phyloP scores from a whole-genome alignment of 2,113 vertebrate species.

The Tichodroma muraria region DNA sequence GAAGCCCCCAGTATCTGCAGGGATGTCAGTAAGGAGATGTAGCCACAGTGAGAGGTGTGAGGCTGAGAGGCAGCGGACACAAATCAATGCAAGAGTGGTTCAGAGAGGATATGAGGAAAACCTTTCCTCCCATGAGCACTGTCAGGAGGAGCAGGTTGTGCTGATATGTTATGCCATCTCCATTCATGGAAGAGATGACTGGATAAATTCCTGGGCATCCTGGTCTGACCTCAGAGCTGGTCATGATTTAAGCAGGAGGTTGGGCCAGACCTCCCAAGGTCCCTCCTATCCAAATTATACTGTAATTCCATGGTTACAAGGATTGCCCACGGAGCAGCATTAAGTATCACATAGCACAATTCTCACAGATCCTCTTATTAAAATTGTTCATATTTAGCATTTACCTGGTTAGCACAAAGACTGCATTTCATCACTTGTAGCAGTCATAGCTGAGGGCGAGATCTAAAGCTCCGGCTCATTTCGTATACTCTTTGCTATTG shows the following conservation, averaged over 20 bases:
- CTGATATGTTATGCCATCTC: neutral
- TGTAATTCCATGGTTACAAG: neutral
- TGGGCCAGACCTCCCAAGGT: neutral
- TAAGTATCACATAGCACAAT: neutral
- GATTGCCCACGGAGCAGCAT: neutral
- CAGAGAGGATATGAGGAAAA: neutral
- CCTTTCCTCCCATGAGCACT: neutral
- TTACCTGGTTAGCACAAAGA: neutral
- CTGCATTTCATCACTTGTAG: neutral
- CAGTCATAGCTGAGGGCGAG: neutral
- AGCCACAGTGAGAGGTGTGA: fast-evolving
- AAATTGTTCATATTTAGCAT: neutral
- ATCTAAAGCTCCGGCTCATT: neutral
- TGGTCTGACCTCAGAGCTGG: neutral
- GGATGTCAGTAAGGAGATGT: neutral
- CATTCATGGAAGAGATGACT: neutral
- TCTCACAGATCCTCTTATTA: neutral
- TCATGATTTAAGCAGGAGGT: neutral
- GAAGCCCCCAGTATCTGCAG: neutral
- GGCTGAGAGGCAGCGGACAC: neutral
- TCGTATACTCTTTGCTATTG: constrained; percentile 13
- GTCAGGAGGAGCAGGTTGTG: neutral
- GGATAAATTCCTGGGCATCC: neutral
- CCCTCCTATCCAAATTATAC: neutral
- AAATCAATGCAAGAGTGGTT: neutral